These are phyloP conservation scores for Protophormia terraenovae DNA, from an alignment of 2,888 invertebrate species.

Conservation along the genomic window DNA sequence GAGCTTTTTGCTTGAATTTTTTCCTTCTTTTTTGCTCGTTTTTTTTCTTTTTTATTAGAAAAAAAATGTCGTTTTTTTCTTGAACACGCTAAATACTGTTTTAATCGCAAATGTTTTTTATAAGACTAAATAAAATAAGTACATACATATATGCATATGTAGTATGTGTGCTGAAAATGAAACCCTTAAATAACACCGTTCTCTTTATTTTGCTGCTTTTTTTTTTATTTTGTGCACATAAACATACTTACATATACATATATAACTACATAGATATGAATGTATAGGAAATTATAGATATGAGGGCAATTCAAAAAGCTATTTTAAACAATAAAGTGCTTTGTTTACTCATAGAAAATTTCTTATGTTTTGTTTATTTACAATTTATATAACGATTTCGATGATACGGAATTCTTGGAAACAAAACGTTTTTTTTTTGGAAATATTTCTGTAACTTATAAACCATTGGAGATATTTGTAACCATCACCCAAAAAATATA, in stretches of 20 bases:
- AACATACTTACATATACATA: background rate
- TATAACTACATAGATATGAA: too few species aligned
- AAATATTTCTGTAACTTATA: too few species aligned
- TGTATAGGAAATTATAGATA: too few species aligned
- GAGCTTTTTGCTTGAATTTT: constrained; percentile 36
- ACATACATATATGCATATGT: too few species aligned
- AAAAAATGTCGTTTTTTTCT: constrained; percentile 24
- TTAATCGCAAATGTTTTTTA: constrained; percentile 24
- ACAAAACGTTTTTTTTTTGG: too few species aligned
- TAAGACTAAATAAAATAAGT: background rate
- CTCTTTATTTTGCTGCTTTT: constrained; percentile 18
- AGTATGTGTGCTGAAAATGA: constrained; percentile 43
- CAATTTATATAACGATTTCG: too few species aligned
- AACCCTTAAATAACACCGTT: constrained; percentile 64
- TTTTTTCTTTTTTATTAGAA: background rate
- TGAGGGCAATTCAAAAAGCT: background rate
- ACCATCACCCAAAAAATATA: too few species aligned
- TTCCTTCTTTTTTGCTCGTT: background rate
- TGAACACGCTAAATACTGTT: constrained; percentile 47
- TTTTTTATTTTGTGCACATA: background rate
- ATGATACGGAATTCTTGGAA: too few species aligned
- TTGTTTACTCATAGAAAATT: too few species aligned
- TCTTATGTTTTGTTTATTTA: too few species aligned
- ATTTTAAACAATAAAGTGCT: too few species aligned
- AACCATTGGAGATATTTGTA: too few species aligned